Base-by-base conservation (phyloP, 1,140 invertebrate genomes). In the Palaemon carinicauda region DNA sequence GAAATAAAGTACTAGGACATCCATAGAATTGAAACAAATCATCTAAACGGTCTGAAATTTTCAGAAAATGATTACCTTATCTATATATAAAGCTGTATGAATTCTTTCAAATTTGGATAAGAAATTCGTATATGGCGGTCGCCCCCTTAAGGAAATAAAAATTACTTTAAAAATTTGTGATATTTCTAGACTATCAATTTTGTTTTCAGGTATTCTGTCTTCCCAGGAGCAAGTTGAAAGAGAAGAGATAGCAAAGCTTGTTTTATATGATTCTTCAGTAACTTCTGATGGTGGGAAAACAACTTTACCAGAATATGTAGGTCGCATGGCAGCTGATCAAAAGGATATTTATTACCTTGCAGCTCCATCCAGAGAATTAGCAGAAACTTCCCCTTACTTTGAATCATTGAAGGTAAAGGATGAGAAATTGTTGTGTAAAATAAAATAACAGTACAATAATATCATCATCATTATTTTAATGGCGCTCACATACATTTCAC, bases 301-400 rank as follows among this genome's bases (percentile, higher is more conserved):
- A 9, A 96, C 95, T n/a, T 91, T 99, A 3, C 92, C 94, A 5
- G 96, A 99, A 83, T 99, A 99, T 91, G 93, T 93, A 60, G 92
- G 92, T 77, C 91, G 94, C 27, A 95, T 97, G 92, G 94, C 95
- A 73, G 92, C 94, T 33, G 95, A 95, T 14, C 96, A 97, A 91
- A 96, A 95, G 84, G 95, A 96, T 89, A 97, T 99, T 89, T 99
- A 96, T 91, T 99, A 98, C 91, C 92, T 99, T 88, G 95, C 97
- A 81, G 97, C 98, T 19, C 97, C 98, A 19, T 97, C 97, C 91
- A 97, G 98, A 51, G 93, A 95, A 80, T 92, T 99, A 73, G 98
- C 98, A 0, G 96, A 98, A 92, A 94, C 95, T 2, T 99, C 97
- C 0, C 98, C 98, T 0, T 99, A 99, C 91, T 97, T 95, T 90